Evolutionary conservation across 2,113 vertebrate species (phyloP).

Genomic region (Tyrannus savana): DNA sequence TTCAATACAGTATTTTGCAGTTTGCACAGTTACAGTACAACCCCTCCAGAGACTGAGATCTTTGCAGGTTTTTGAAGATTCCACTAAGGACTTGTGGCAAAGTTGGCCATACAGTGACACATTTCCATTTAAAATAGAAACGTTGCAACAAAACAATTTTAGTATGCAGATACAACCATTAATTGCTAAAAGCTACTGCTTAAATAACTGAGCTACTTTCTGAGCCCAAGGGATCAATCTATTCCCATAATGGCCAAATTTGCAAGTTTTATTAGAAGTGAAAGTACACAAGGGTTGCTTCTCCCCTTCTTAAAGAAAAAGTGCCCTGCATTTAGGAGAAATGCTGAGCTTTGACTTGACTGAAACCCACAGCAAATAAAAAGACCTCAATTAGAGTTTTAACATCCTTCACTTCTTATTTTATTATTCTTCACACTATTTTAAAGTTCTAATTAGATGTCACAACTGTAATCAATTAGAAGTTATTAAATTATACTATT

Average conservation of each 20-base stretch:
- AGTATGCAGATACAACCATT: not conserved
- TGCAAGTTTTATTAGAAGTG: not conserved
- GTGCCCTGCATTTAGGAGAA: not conserved
- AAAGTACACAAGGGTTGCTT: not conserved
- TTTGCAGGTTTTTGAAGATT: not conserved
- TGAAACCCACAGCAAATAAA: not conserved
- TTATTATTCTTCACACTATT: not conserved
- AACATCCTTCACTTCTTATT: not conserved
- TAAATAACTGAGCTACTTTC: conserved; percentile 20
- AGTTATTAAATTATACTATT: not conserved
- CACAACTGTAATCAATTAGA: not conserved
- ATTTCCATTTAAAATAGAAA: conserved; percentile 35
- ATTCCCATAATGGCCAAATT: not conserved
- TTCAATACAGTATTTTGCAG: not conserved
- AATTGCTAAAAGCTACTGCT: conserved; percentile 28
- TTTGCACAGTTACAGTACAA: not conserved
- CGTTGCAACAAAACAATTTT: not conserved
- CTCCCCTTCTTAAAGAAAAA: not conserved
- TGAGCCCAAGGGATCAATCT: not conserved
- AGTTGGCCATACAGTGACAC: not conserved
- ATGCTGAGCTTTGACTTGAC: not conserved
- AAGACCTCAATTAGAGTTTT: not conserved
- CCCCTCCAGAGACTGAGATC: not conserved
- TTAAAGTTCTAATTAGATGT: not conserved
- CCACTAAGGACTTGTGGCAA: not conserved